These are phyloP conservation scores for Hypocryptadius cinnamomeus DNA, from an alignment of 2,113 vertebrate genomes.

Conservation along the genomic window DNA sequence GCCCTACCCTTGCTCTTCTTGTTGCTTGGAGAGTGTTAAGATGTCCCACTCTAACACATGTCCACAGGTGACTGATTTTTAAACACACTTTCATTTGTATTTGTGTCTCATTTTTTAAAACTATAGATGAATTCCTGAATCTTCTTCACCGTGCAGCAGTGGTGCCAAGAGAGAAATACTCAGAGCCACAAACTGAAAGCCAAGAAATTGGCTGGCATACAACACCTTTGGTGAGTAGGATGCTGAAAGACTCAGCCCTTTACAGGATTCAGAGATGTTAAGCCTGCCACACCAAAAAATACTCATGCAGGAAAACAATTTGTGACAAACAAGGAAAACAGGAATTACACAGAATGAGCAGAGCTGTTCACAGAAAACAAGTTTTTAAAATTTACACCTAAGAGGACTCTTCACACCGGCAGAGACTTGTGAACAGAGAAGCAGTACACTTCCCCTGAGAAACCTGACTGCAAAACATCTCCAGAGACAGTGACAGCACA, in stretches of 20 bases:
- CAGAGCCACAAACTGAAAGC: constrained; percentile 78
- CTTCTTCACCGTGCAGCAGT: constrained; percentile 69
- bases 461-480: background rate
- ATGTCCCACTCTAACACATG: background rate
- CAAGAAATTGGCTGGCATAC: constrained; percentile 89
- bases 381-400: background rate
- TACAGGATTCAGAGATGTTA: background rate
- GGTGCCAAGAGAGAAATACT: constrained; percentile 81
- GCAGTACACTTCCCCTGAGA: background rate
- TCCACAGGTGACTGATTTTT: background rate
- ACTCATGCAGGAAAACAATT: background rate
- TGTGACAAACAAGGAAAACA: background rate
- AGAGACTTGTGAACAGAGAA: background rate
- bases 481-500: background rate
- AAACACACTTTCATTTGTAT: background rate
- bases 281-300: background rate
- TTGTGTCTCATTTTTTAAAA: background rate
- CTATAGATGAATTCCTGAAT: constrained; percentile 75
- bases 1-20: background rate
- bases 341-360: background rate
- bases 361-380: background rate
- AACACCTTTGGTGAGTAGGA: constrained; percentile 75
- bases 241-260: background rate
- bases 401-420: background rate
- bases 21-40: background rate